Evolutionary conservation across 2,888 invertebrate species (phyloP).

Genomic region (Drosophila tripunctata): DNA sequence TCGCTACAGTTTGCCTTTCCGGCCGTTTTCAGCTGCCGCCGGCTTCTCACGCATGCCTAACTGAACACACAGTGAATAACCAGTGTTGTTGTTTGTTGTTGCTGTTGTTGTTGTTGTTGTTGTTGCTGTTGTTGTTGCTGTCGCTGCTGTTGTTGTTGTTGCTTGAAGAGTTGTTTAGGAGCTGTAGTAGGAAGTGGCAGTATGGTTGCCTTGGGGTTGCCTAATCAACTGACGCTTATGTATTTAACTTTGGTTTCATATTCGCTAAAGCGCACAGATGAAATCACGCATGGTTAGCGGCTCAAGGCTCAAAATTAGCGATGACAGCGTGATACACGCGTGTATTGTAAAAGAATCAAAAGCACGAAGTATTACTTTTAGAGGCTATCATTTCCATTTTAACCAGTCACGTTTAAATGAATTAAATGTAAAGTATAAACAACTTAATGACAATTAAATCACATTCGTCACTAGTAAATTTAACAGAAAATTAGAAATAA

Average conservation of each 20-base stretch:
- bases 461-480: too few relatives aligned
- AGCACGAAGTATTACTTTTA: background rate
- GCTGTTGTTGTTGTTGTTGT: slow-evolving; percentile 8
- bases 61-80: slow-evolving; percentile 28
- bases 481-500: too few relatives aligned
- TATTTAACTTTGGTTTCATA: slow-evolving; percentile 73
- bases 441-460: too few relatives aligned
- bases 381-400: too few relatives aligned
- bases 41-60: slow-evolving; percentile 55
- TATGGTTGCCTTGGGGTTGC: slow-evolving; percentile 29
- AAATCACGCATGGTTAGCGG: slow-evolving; percentile 24
- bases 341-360: background rate
- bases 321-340: slow-evolving; percentile 11
- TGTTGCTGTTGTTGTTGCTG: slow-evolving; percentile 6
- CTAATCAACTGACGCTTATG: slow-evolving; percentile 77
- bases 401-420: too few relatives aligned
- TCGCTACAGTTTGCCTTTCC: slow-evolving; percentile 3
- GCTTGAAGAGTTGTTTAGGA: background rate
- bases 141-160: background rate
- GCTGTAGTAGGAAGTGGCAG: slow-evolving; percentile 1
- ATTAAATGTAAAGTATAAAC: too few relatives aligned
- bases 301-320: background rate
- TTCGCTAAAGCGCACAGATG: slow-evolving; percentile 42
- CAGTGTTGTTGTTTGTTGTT: slow-evolving; percentile 5
- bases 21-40: slow-evolving; percentile 24